Evolutionary conservation across 2,113 vertebrate genomes (phyloP).

Genomic region (Noctilio leporinus): DNA sequence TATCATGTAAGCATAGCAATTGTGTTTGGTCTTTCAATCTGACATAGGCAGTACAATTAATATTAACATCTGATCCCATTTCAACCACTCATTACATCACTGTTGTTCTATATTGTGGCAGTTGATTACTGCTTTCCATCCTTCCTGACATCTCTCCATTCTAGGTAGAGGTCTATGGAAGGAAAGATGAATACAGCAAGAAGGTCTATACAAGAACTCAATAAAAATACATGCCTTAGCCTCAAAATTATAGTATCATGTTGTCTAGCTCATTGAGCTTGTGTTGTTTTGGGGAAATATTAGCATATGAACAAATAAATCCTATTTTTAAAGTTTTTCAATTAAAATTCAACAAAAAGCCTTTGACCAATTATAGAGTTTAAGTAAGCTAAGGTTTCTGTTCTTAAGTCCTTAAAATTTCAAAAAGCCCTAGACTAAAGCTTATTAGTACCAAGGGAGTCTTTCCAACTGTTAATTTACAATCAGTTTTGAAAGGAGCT

Average conservation of each 20-base stretch:
- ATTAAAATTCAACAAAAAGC: constrained; percentile 4
- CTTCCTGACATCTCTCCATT: background rate
- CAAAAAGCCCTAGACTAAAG: background rate
- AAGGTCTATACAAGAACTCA: background rate
- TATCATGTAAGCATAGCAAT: background rate
- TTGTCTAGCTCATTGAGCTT: too few relatives aligned
- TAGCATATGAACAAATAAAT: background rate
- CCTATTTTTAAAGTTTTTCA: background rate
- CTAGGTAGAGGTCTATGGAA: background rate
- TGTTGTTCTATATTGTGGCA: background rate
- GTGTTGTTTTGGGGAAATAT: too few relatives aligned
- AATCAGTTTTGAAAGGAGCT: background rate
- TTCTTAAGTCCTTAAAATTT: background rate
- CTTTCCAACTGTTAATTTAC: background rate
- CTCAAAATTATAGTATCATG: too few relatives aligned
- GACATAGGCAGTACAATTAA: background rate
- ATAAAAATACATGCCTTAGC: background rate
- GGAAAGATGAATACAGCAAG: background rate
- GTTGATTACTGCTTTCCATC: background rate
- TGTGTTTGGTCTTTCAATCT: background rate
- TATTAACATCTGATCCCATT: background rate
- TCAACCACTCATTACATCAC: background rate
- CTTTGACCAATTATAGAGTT: background rate
- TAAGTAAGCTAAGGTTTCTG: background rate
- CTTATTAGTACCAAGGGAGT: background rate